Evolutionary conservation across 2,888 invertebrate species (phyloP).

Genomic region (Digitonthophagus gazella): DNA sequence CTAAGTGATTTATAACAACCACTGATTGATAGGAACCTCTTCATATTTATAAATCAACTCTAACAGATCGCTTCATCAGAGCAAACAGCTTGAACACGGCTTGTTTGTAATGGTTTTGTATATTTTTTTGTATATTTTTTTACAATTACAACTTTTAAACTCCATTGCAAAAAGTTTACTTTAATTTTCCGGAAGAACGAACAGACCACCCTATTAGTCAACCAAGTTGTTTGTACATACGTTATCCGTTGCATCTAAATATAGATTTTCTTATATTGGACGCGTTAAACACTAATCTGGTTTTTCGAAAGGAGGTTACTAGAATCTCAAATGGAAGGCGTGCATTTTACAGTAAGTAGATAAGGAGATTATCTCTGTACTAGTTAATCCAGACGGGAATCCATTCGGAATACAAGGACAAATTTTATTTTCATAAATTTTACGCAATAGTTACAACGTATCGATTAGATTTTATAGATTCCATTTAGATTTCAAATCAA

Average conservation of each 20-base stretch:
- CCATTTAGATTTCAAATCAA: neutral
- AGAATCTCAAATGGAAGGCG: neutral
- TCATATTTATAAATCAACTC: conserved; percentile 26
- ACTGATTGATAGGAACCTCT: conserved; percentile 25
- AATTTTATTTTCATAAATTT: neutral
- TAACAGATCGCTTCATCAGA: conserved; percentile 21
- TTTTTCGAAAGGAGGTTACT: neutral
- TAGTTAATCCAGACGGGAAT: neutral
- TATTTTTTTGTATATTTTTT: too few relatives aligned
- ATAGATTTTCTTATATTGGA: too few relatives aligned
- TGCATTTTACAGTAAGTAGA: neutral
- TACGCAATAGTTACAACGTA: neutral
- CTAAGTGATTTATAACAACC: conserved; percentile 24
- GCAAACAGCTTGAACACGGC: too few relatives aligned
- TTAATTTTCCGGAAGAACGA: neutral
- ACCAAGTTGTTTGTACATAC: too few relatives aligned
- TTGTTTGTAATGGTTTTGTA: too few relatives aligned
- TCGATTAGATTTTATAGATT: neutral
- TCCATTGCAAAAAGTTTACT: neutral
- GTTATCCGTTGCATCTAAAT: too few relatives aligned
- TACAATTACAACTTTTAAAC: neutral
- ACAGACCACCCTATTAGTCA: too few relatives aligned
- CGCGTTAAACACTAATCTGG: too few relatives aligned
- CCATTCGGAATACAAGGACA: neutral
- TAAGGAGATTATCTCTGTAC: neutral